Conservation (phyloP, 2,113 vertebrate species). For the Myotis brandtii region DNA sequence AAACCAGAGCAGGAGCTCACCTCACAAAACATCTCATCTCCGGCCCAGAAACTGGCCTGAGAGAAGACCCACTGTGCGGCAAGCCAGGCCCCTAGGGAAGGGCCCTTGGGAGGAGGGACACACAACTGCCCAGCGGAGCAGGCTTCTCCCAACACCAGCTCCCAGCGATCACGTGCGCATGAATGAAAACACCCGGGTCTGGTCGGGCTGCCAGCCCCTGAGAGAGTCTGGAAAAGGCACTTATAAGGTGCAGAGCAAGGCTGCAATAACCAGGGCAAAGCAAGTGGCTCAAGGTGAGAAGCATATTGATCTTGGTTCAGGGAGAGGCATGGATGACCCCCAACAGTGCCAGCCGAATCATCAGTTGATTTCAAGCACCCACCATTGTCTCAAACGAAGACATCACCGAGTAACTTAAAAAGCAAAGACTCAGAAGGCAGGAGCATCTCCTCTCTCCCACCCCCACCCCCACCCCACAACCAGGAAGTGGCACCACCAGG, state of each 20-base stretch:
- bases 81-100: not conserved
- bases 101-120: not conserved
- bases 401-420: not conserved
- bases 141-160: not conserved
- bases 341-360: not conserved
- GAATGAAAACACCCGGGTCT: constrained; percentile 25
- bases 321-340: not conserved
- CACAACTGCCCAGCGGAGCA: not conserved
- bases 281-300: not conserved
- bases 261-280: not conserved
- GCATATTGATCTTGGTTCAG: rapidly evolving
- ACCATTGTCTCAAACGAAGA: not conserved
- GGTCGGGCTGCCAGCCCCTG: not conserved
- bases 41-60: not conserved
- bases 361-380: not conserved
- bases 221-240: constrained; percentile 15
- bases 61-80: not conserved
- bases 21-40: constrained; percentile 51
- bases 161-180: not conserved
- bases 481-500: not conserved
- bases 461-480: not conserved
- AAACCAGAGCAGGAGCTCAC: constrained; percentile 50
- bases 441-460: not conserved
- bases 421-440: not conserved
- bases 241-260: not conserved